Evolutionary conservation across 37 sponge, comb jelly and placozoan genomes (phyloP).

Genomic region (Agelas oroides): DNA sequence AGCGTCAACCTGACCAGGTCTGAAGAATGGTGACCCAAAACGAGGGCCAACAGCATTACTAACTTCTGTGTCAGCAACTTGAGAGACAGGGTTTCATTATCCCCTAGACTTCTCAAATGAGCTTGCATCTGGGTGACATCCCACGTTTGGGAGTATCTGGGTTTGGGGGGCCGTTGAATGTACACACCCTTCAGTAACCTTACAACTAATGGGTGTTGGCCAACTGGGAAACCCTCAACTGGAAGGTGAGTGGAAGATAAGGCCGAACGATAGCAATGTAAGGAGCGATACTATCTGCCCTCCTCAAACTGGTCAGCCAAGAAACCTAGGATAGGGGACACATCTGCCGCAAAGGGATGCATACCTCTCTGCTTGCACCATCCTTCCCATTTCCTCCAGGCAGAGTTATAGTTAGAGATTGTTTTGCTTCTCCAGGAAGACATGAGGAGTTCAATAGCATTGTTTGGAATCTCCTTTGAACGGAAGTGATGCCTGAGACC

Average conservation of each 20-base stretch:
- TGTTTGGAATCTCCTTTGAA: slow-evolving; percentile 14
- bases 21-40: slow-evolving; percentile 12
- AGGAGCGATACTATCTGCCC: slow-evolving; percentile 6
- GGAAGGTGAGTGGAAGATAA: slow-evolving; percentile 6
- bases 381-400: slow-evolving; percentile 19
- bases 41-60: slow-evolving; percentile 32
- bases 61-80: not conserved
- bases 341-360: slow-evolving; percentile 1
- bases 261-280: slow-evolving; percentile 43
- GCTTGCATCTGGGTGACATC: not conserved
- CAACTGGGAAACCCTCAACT: slow-evolving; percentile 28
- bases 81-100: not conserved
- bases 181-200: no score
- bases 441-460: slow-evolving; percentile 28
- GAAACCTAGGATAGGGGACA: no score
- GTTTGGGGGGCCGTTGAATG: no score
- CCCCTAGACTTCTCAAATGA: not conserved
- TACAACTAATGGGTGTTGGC: no score
- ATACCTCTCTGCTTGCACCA: not conserved
- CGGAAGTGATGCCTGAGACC: slow-evolving; percentile 24
- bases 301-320: slow-evolving; percentile 14
- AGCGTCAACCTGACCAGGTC: not conserved
- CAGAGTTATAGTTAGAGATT: slow-evolving; percentile 18
- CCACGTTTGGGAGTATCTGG: no score
- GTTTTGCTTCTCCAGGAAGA: slow-evolving; percentile 30